Base-by-base conservation (phyloP, 2,113 vertebrate genomes). In the Malurus elegans region DNA sequence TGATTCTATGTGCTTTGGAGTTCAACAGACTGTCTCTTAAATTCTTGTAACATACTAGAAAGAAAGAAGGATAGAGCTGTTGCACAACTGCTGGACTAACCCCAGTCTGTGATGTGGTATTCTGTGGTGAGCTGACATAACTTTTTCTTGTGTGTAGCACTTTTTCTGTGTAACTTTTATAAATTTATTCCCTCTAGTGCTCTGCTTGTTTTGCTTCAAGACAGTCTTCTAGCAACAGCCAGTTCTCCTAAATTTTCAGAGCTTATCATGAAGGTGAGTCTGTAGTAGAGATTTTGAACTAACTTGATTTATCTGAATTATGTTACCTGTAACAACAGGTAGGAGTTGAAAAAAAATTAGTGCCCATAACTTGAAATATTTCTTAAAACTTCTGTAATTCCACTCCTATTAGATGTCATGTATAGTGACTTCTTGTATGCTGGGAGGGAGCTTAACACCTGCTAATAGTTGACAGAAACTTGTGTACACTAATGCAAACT, bases 191-290 rank as follows among this genome's bases (percentile, higher is more conserved):
- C 70, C 93, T 91, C 13, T 92, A 99, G 99, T 80, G 99, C 99
- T 91, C 98, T 99, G 67, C 98, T 99, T 95, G 98, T 99, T 96
- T 96, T 99, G 92, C 99, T 99, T 20, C 99, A 99, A 97, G 99
- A 99, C 97, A 99, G 99, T 89, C 97, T 99, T 29, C 98, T 99
- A 91, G 98, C 99, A 62, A 99, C 99, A 50, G 98, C 98, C 36
- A 99, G 98, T 81, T 99, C 99, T 57, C 98, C 99, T 4, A 99
- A 98, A 97, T 99, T 99, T 97, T 99, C 99, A 28, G 99, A 99
- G 80, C 98, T 99, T 82, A 98, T 99, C 88, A 99, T 99, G 99
- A 99, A 99, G 99, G 99, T 99, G 96, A 97, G 95, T 69, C 86
- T 94, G 8, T 85, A 88, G 82, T 66, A n/a, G 67, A 45, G 17